Evolutionary conservation across 2,113 vertebrate species (phyloP), one percentile per base, ranked within the genome.

Genomic region (Bubalus kerabau): DNA sequence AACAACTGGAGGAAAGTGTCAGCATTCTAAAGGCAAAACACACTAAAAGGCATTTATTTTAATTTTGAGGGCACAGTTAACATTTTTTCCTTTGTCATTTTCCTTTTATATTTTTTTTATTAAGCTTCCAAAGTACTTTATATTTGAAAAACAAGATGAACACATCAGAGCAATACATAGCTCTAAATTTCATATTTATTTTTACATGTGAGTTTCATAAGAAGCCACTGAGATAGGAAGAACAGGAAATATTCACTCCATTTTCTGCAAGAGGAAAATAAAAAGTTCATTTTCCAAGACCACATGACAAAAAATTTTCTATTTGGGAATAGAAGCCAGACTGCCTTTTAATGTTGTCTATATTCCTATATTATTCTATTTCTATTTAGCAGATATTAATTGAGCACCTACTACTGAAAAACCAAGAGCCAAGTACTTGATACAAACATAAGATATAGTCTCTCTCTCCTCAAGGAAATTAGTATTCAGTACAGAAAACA

Each of bases 1-100:
- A 94, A 97, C 62, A 85, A 90, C 64, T 94, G 76, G 50, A 91
- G 48, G 40, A 93, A 96, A 95, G 10, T 40, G 17, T 78, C n/a
- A 92, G 48, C 71, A 91, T 78, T 94, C 23, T 46, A 86, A 85
- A n/a, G 32, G 14, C n/a, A 78, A 94, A 92, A 88, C 7, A 52
- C 26, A 26, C 30, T 23, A 40, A 90, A 92, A 76, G 13, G 1
- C 12, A 76, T 48, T 91, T 87, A 62, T 90, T 87, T 96, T 87
- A 74, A 96, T 43, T 74, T 59, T 17, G 19, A 90, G 19, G 30
- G 59, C 4, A 62, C 14, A 48, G 19, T 71, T 56, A 84, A 67
- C 23, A 90, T 36, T 36, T 64, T 60, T 43, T 83, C 62, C 46
- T 23, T 40, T 36, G 17, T 87, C 14, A 90, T 84, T 94, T 95